Evolutionary conservation across 2,888 invertebrate species (phyloP), one percentile per base, ranked within the genome.

Genomic region (Quadriops clusia): DNA sequence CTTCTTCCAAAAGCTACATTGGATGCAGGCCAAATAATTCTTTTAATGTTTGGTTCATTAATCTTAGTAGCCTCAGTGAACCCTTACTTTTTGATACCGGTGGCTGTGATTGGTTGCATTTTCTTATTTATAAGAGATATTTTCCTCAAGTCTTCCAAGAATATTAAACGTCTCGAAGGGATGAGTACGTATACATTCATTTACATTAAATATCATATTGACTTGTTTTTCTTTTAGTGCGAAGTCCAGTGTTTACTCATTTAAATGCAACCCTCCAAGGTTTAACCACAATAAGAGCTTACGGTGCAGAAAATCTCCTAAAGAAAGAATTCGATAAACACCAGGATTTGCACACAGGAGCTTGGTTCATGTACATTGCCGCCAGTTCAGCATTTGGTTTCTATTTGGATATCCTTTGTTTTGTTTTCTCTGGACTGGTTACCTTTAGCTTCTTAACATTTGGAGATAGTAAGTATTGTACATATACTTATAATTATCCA

Each of bases 241-340:
- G 84, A 32, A 84, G 85, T 49, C 89, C 89, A 1, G 79, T 89
- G 0, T 87, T 84, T 53, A 73, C 81, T 1, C 86, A 87, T 54
- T 61, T 89, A 18, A 82, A 77, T 49, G 77, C 84, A 5, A 77
- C 82, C 1, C 64, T 90, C 3, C 72, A 79, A 42, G 89, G 89
- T 1, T 57, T 89, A 12, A 73, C 80, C 1, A 85, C 86, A 1
- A 81, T 90, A 24, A 63, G 90, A 32, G 81, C 86, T 1, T 83
- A 77, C 46, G 67, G 71, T 2, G 77, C 78, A 0, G 74, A 85
- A 54, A 48, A 64, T 2, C 69, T 74, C 4, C 65, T 87, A 27
- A 52, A 65, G 61, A 43, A 57, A 47, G 41, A 72, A 64, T 64
- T 67, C 34, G 65, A 67, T 36, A 62, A 58, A 37, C 63, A 64